Percentiles rank a stretch among this genome's conserved stretches.
Conservation (phyloP, 2,797 vertebrate genomes). For the Amphiprion clarkii region DNA sequence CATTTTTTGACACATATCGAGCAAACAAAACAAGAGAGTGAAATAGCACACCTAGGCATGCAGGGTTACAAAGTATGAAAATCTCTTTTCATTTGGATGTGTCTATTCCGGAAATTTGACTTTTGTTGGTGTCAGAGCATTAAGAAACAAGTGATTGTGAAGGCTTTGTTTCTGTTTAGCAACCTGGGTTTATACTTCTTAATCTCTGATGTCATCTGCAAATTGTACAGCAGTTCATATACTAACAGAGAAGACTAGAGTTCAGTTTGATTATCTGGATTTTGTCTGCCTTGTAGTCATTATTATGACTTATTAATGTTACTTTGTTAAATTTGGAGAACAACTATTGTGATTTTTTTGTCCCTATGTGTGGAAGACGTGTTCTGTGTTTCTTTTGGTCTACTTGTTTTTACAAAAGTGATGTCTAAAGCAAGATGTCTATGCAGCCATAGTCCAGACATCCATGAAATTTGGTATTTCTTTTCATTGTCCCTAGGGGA, state of each 20-base stretch:
- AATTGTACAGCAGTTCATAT: neutral
- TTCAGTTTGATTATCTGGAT: neutral
- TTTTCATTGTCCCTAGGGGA: constrained; percentile 6
- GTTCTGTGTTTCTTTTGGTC: neutral
- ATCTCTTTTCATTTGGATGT: no score
- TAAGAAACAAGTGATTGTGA: neutral
- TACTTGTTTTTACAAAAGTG: neutral
- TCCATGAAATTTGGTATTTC: constrained; percentile 15
- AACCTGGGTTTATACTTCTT: neutral
- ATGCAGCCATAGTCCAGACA: neutral
- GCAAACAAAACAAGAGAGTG: neutral
- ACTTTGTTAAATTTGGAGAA: neutral
- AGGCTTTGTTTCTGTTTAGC: neutral
- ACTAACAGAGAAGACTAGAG: neutral
- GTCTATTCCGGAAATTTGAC: neutral
- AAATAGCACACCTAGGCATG: neutral
- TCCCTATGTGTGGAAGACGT: neutral
- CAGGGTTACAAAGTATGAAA: neutral
- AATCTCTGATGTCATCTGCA: neutral
- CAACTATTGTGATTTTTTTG: neutral
- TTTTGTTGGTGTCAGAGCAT: constrained; percentile 3
- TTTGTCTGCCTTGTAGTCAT: neutral
- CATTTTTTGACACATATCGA: neutral
- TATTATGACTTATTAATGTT: neutral
- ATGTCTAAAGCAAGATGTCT: constrained; percentile 5